phyloP scores from a whole-genome alignment of 2,888 invertebrate genomes.

The Epirrhoe tristata region DNA sequence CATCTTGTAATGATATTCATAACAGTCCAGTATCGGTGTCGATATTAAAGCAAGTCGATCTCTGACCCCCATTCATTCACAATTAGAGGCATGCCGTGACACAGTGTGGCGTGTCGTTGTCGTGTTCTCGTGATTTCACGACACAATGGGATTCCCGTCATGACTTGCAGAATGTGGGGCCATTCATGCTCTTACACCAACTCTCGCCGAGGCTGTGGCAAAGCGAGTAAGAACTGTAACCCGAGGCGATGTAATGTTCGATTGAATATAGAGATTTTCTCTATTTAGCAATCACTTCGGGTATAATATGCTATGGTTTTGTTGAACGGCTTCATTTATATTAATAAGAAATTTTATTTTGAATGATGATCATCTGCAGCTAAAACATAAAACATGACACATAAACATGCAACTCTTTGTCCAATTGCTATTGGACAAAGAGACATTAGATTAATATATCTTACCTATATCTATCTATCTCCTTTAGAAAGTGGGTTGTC shows the following conservation, averaged over 20 bases:
- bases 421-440: neutral
- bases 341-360: slow-evolving; percentile 8
- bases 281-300: slow-evolving; percentile 18
- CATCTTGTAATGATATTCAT: slow-evolving; percentile 59
- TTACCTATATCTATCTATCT: neutral
- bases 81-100: slow-evolving; percentile 78
- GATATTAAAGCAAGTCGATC: slow-evolving; percentile 68
- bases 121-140: slow-evolving; percentile 73
- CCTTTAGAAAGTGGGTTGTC: neutral
- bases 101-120: slow-evolving; percentile 62
- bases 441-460: neutral
- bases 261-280: slow-evolving; percentile 28
- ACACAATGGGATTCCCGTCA: slow-evolving; percentile 81
- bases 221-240: slow-evolving; percentile 20
- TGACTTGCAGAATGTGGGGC: slow-evolving; percentile 73
- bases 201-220: slow-evolving; percentile 17
- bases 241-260: slow-evolving; percentile 18
- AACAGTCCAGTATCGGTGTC: slow-evolving; percentile 67
- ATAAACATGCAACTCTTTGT: neutral
- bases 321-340: slow-evolving; percentile 5
- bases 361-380: slow-evolving; percentile 1
- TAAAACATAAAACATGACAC: too few relatives aligned
- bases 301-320: slow-evolving; percentile 6
- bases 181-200: slow-evolving; percentile 70
- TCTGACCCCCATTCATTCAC: slow-evolving; percentile 82